Evolutionary conservation across 1,140 invertebrate genomes (phyloP), one percentile per base, ranked within the genome.

Genomic region (Acromyrmex heyeri): DNA sequence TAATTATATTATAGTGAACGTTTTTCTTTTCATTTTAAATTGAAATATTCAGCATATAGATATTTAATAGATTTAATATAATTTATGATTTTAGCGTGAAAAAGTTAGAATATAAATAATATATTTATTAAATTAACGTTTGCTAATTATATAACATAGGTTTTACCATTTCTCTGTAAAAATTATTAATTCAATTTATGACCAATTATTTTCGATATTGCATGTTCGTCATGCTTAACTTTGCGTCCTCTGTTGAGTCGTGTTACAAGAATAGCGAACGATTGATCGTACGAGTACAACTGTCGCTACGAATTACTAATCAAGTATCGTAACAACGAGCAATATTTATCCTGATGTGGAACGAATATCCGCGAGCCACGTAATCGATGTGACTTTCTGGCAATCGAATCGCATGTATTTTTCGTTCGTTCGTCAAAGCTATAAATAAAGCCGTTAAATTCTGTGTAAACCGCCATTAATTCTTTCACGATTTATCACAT

Each of bases 351-450:
- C 24, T 10, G 3, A 27, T 7, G 30, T 38, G 76, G 50, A 88
- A 76, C 50, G 55, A 85, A 88, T 24, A 62, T 85, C 34, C 55
- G 21, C 12, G n/a, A 69, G 44, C 10, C 53, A 21, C 21, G 65
- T 81, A 82, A 88, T 83, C 69, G 69, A 88, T 75, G 65, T 30
- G 44, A 70, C 24, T 69, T 87, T 65, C 53, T 30, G 67, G 53
- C 44, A 72, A 87, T 87, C 86, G 59, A 18, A 82, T 83, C 53
- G 30, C 21, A 61, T 65, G 69, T 53, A 72, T 53, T 53, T 12
- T 44, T 59, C 18, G 30, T 78, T 34, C 27, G 53, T 53, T 67
- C 64, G 18, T 53, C 48, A 14, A 27, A 8, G 12, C 24, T 53
- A 53, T 53, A 57, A 75, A 73, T 67, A 88, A 88, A 38, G 53